Conservation (phyloP, 2,113 vertebrate species). For the Oreamnos americanus region DNA sequence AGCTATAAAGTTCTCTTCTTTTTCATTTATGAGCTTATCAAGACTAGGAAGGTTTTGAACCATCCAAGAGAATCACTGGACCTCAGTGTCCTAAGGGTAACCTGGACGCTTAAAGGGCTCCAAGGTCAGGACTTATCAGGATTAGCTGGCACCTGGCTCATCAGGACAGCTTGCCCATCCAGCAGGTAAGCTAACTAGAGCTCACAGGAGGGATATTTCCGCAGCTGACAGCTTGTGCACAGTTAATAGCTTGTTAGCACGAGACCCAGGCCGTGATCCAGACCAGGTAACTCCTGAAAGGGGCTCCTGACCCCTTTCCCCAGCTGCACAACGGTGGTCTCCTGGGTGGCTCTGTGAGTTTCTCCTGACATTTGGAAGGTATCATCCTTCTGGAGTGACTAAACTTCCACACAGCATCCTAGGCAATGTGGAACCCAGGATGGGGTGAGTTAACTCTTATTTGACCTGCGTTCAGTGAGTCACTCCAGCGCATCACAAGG, state of each 20-base stretch:
- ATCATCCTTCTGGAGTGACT: neutral
- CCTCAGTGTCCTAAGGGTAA: neutral
- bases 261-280: neutral
- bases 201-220: neutral
- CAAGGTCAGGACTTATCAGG: neutral
- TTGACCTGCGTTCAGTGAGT: neutral
- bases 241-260: neutral
- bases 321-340: neutral
- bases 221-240: neutral
- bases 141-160: neutral
- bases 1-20: neutral
- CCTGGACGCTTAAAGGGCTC: neutral
- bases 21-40: neutral
- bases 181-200: neutral
- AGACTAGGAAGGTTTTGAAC: neutral
- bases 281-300: neutral
- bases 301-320: neutral
- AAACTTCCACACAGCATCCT: neutral
- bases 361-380: neutral
- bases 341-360: rapidly evolving
- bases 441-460: neutral
- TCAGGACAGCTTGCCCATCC: neutral
- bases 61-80: neutral
- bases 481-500: neutral
- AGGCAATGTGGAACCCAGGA: neutral